A percentile compares a stretch with the other conserved stretches of the same genome.
phyloP scores from a whole-genome alignment of 2,797 vertebrate species.

The Nyctalus aviator region DNA sequence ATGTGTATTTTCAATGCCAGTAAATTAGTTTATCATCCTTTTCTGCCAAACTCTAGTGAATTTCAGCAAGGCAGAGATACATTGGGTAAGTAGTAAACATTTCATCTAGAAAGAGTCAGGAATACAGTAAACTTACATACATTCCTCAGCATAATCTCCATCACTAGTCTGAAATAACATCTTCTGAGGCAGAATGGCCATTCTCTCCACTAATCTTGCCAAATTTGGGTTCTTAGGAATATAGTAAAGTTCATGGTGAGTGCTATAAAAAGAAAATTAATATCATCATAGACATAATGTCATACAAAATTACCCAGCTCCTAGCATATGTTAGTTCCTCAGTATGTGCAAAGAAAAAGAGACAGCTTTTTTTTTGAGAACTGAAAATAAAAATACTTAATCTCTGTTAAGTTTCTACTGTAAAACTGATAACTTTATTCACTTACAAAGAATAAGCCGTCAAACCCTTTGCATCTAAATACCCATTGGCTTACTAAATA shows the following conservation, averaged over 20 bases:
- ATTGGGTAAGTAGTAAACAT: not conserved
- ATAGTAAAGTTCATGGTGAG: not conserved
- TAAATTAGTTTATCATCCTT: not conserved
- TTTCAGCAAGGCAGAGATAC: not conserved
- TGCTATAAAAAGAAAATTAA: constrained; percentile 5
- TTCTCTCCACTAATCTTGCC: not conserved
- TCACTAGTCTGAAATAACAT: not conserved
- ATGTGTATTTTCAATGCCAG: not conserved
- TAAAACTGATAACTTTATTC: constrained; percentile 3
- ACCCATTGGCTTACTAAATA: not conserved
- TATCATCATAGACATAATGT: not conserved
- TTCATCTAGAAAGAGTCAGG: not conserved
- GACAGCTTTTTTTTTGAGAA: not conserved
- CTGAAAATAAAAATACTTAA: not conserved
- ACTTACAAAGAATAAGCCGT: not conserved
- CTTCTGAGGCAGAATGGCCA: not conserved
- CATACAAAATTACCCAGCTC: not conserved
- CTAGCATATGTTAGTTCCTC: not conserved
- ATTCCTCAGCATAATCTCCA: not conserved
- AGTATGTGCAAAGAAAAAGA: not conserved
- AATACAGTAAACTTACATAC: too few species aligned
- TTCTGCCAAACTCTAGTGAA: not conserved
- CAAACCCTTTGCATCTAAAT: not conserved
- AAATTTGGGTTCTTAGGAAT: not conserved
- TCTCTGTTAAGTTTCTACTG: not conserved